These are phyloP conservation scores for Oeneis ivallda DNA, from an alignment of 2,888 invertebrate genomes.

Conservation along the genomic window DNA sequence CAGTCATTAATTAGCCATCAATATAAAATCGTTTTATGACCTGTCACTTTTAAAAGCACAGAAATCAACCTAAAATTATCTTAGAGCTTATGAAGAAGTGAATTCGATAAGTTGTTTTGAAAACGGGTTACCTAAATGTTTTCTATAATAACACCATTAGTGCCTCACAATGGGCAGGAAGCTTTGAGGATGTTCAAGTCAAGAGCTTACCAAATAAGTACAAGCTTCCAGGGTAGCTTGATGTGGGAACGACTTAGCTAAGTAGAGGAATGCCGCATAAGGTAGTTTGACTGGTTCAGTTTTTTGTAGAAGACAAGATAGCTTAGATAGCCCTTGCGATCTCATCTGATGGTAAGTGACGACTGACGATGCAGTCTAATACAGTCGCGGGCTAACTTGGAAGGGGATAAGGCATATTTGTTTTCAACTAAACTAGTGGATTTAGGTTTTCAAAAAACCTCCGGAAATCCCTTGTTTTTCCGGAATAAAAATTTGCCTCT, in stretches of 20 bases:
- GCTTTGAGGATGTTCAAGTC: slow-evolving; percentile 43
- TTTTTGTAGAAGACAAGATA: no score
- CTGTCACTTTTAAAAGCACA: not conserved
- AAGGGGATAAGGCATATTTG: no score
- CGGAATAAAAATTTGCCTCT: no score
- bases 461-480: no score
- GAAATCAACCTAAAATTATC: slow-evolving; percentile 3
- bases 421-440: no score
- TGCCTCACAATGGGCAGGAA: slow-evolving; percentile 51
- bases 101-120: slow-evolving; percentile 2
- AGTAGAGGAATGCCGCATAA: not conserved
- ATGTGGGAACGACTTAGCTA: not conserved
- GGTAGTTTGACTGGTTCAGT: not conserved
- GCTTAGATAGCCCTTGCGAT: no score
- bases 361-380: no score
- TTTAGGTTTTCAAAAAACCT: no score
- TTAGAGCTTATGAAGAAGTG: not conserved
- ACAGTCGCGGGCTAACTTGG: no score
- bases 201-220: slow-evolving; percentile 13
- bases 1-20: no score
- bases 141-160: slow-evolving; percentile 35
- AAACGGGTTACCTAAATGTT: slow-evolving; percentile 31
- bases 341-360: no score
- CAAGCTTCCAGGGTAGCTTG: not conserved
- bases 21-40: not conserved